These are phyloP conservation scores for Epizoanthus stellaris DNA, from an alignment of 92 coral and sea anemone genomes.

Conservation along the genomic window DNA sequence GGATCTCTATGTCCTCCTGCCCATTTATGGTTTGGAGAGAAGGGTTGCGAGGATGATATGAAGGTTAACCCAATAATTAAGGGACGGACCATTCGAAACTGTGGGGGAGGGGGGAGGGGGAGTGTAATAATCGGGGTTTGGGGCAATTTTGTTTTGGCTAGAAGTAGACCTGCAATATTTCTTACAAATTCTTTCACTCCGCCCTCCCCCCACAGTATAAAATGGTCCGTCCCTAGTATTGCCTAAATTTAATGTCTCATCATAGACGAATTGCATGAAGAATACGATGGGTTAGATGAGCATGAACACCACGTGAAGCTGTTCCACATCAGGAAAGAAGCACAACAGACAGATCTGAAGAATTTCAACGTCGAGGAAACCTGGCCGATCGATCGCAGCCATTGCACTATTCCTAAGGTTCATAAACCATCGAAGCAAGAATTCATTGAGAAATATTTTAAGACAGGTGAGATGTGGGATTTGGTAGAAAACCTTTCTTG, in stretches of 20 bases:
- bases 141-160: neutral
- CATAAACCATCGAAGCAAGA: constrained; percentile 71
- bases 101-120: neutral
- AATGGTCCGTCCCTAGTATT: neutral
- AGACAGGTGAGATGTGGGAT: constrained; percentile 58
- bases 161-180: neutral
- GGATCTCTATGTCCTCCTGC: too few relatives aligned
- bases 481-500: neutral
- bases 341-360: constrained; percentile 46
- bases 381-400: constrained; percentile 72
- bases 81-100: neutral
- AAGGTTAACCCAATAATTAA: neutral
- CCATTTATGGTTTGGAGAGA: too few relatives aligned
- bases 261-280: neutral
- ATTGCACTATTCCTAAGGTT: constrained; percentile 73
- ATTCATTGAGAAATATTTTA: constrained; percentile 71
- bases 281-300: neutral
- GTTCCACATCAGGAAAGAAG: constrained; percentile 37
- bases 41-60: too few relatives aligned
- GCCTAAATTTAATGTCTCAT: neutral
- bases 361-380: constrained; percentile 59
- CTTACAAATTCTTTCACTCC: neutral
- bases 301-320: constrained; percentile 64
- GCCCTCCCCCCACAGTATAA: too few relatives aligned
- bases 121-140: neutral